Evolutionary conservation across 2,113 vertebrate genomes (phyloP).

Genomic region (Delphinus delphis): DNA sequence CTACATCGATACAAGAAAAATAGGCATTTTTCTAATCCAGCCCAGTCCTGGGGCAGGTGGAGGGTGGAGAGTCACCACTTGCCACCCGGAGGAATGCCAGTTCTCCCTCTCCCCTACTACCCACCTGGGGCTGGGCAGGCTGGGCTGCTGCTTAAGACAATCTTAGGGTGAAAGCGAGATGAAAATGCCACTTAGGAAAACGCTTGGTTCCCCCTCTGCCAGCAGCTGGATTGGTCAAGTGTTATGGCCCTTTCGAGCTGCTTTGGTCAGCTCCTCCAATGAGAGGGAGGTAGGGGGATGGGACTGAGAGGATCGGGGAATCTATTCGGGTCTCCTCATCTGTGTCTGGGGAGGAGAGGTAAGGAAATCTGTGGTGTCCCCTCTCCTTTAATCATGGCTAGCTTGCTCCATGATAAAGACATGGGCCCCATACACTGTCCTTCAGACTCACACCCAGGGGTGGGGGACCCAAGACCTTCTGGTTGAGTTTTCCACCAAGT

Average conservation of each 20-base stretch:
- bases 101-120: conserved; percentile 19
- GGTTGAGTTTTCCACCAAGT: background rate
- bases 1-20: conserved; percentile 81
- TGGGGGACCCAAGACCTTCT: conserved; percentile 21
- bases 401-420: conserved; percentile 45
- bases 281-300: background rate
- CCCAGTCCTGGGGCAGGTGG: conserved; percentile 47
- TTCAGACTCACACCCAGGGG: background rate
- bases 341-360: background rate
- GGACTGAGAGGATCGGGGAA: background rate
- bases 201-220: background rate
- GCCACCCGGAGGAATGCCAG: conserved; percentile 54
- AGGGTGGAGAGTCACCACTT: background rate
- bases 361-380: conserved; percentile 14
- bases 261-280: conserved; percentile 71
- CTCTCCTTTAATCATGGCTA: background rate
- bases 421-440: conserved; percentile 27
- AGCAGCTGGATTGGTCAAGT: conserved; percentile 66
- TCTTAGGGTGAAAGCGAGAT: conserved; percentile 69
- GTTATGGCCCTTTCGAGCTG: conserved; percentile 55
- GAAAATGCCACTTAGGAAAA: conserved; percentile 73
- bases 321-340: conserved; percentile 15
- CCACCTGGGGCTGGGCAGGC: conserved; percentile 60
- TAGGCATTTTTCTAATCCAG: conserved; percentile 67
- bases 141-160: conserved; percentile 68